A percentile compares a stretch with the other conserved stretches of the same genome.
Conservation (phyloP, 2,113 vertebrate species). For the Amazona guildingii region DNA sequence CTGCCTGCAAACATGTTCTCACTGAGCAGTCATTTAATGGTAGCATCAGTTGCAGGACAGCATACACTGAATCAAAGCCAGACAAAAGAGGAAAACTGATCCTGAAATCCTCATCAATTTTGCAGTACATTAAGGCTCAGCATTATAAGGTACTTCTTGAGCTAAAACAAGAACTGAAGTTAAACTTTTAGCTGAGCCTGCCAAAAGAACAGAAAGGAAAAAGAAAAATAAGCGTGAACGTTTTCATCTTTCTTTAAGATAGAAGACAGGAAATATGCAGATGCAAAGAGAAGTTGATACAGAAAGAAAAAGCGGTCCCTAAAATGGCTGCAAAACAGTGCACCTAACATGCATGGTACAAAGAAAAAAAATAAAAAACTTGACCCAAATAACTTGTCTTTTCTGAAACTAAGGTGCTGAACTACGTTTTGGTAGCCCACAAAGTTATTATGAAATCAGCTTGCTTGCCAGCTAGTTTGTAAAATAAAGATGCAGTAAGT, state of each 20-base stretch:
- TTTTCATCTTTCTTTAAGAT: slow-evolving; percentile 4
- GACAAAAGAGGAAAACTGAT: background rate
- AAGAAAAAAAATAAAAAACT: background rate
- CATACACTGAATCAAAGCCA: background rate
- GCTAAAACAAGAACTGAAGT: background rate
- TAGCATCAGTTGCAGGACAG: background rate
- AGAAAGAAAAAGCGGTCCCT: background rate
- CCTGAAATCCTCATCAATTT: background rate
- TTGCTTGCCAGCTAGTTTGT: background rate
- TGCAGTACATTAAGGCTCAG: background rate
- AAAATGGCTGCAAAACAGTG: background rate
- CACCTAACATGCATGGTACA: background rate
- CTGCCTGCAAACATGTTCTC: background rate
- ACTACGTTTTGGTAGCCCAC: background rate
- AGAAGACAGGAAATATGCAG: slow-evolving; percentile 31
- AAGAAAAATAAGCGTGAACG: background rate
- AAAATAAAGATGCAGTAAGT: background rate
- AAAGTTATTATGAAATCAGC: background rate
- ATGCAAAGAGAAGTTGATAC: background rate
- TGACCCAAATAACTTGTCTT: background rate
- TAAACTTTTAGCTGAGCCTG: background rate
- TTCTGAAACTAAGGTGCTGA: background rate
- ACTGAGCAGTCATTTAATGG: background rate
- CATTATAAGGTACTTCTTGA: background rate
- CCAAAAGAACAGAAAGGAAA: background rate